phyloP scores from a whole-genome alignment of 1,140 invertebrate genomes.

The Rhizoglyphus robini region DNA sequence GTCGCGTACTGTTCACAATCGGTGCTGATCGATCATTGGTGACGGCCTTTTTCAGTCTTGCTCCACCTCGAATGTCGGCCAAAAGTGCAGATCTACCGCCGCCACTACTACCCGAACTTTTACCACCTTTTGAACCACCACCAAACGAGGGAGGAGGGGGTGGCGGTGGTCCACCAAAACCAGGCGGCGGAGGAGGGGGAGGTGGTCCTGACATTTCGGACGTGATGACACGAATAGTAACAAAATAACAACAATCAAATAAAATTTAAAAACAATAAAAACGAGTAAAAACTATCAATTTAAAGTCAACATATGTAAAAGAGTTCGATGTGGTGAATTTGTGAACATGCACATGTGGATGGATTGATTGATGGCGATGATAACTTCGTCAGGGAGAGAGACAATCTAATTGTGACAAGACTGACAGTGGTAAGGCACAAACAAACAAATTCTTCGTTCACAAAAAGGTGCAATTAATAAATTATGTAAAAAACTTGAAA shows the following conservation, averaged over 20 bases:
- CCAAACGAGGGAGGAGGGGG: conserved; percentile 1
- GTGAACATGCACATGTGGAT: too few species aligned
- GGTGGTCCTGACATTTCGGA: background rate
- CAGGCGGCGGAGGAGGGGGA: background rate
- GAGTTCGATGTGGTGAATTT: too few species aligned
- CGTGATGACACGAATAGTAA: background rate
- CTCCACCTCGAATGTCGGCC: conserved; percentile 10
- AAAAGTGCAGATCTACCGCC: conserved; percentile 14
- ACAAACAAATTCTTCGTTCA: too few species aligned
- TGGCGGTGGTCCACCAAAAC: conserved; percentile 1
- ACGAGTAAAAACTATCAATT: background rate
- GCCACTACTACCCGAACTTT: background rate
- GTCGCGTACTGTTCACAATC: conserved; percentile 9
- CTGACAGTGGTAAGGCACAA: too few species aligned
- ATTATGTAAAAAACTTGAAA: too few species aligned
- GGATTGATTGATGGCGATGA: too few species aligned
- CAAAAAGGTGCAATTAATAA: too few species aligned
- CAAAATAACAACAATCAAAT: background rate
- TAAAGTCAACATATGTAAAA: background rate
- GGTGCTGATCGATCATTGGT: conserved; percentile 20
- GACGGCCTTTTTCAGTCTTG: conserved; percentile 16
- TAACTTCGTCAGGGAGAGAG: too few species aligned
- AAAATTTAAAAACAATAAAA: background rate
- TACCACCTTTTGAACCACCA: background rate
- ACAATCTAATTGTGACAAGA: too few species aligned